Conservation (phyloP, 2,888 invertebrate species). For the Lucinisca nassula region DNA sequence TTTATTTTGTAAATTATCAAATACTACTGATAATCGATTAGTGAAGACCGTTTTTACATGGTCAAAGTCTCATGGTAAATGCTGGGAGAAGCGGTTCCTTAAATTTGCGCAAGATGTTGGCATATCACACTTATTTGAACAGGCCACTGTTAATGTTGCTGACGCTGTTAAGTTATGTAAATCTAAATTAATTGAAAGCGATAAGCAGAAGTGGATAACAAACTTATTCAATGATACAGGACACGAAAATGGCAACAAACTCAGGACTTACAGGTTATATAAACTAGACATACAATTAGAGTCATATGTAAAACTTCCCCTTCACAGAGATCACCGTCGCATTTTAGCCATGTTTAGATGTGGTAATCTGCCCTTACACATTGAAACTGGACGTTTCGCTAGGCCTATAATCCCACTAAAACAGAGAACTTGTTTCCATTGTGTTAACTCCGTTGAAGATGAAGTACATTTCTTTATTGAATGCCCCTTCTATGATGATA, state of each 20-base stretch:
- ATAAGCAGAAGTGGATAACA: neutral
- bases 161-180: neutral
- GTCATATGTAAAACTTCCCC: neutral
- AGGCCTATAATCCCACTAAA: neutral
- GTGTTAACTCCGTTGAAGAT: neutral
- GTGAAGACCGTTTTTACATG: neutral
- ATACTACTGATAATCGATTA: neutral
- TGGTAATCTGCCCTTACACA: neutral
- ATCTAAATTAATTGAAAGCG: neutral
- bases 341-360: neutral
- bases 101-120: neutral
- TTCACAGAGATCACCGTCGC: neutral
- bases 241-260: neutral
- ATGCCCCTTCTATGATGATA: neutral
- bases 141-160: neutral
- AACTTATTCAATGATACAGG: neutral
- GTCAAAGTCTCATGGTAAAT: constrained; percentile 10
- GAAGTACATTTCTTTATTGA: neutral
- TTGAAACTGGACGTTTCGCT: neutral
- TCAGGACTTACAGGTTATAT: constrained; percentile 9
- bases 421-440: neutral
- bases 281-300: too few species aligned
- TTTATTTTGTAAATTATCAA: constrained; percentile 2
- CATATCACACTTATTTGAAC: neutral
- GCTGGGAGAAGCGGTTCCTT: neutral